A percentile compares a stretch with the other conserved stretches of the same genome.
These are phyloP conservation scores for Albula glossodonta DNA, from an alignment of 2,113 vertebrate genomes.

Conservation along the genomic window DNA sequence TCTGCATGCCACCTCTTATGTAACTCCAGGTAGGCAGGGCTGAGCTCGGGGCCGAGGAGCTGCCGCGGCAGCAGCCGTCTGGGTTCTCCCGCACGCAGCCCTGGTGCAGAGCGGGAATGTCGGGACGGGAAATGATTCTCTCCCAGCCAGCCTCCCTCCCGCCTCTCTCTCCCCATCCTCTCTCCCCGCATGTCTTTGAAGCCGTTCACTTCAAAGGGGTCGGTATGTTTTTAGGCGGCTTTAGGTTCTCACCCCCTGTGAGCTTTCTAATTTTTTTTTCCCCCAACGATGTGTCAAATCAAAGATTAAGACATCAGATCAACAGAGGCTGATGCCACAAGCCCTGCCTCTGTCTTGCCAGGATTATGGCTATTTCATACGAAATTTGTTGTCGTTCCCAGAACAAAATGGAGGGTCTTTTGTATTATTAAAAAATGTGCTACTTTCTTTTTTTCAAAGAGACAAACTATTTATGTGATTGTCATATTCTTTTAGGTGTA, in stretches of 20 bases:
- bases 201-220: conserved; percentile 36
- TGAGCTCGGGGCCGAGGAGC: not conserved
- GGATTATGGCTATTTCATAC: conserved; percentile 21
- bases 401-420: conserved; percentile 35
- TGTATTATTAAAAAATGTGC: conserved; percentile 18
- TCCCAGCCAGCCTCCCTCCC: conserved; percentile 25
- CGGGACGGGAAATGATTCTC: not conserved
- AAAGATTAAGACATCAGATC: conserved; percentile 38
- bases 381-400: conserved; percentile 26
- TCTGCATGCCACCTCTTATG: not conserved
- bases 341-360: conserved; percentile 15
- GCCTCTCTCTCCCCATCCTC: conserved; percentile 23
- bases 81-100: no score
- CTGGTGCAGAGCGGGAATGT: not conserved
- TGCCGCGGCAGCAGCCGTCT: no score
- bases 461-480: conserved; percentile 26
- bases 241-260: conserved; percentile 26
- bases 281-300: conserved; percentile 7
- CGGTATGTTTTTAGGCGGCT: conserved; percentile 26
- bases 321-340: conserved; percentile 25
- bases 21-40: not conserved
- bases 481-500: conserved; percentile 12
- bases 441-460: conserved; percentile 13
- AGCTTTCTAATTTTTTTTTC: not conserved
- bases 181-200: conserved; percentile 44